phyloP scores from a whole-genome alignment of 30 jellyfish, hydroid and myxozoan genomes.

The Aurelia coerulea region DNA sequence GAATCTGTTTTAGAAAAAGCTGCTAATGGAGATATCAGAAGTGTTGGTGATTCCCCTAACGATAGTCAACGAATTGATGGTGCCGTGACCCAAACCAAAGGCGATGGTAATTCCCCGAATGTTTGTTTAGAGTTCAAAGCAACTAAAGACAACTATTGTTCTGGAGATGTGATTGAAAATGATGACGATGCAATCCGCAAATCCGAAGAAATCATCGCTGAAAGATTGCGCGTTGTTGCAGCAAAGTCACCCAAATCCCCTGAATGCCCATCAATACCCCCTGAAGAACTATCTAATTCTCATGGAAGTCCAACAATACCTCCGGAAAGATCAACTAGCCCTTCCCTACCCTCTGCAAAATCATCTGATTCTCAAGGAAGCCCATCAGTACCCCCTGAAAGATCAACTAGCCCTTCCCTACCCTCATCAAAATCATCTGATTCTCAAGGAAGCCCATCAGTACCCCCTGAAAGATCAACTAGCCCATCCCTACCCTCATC shows the following conservation, averaged over 20 bases:
- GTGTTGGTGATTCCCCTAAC: neutral
- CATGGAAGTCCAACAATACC: neutral
- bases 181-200: constrained; percentile 9
- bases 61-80: neutral
- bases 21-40: neutral
- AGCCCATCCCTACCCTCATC: too few species aligned
- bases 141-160: neutral
- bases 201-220: constrained; percentile 19
- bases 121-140: neutral
- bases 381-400: too few species aligned
- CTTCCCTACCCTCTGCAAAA: too few species aligned
- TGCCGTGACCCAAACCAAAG: neutral
- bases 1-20: neutral
- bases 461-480: too few species aligned
- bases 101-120: neutral
- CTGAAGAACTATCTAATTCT: neutral
- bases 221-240: constrained; percentile 36
- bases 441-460: too few species aligned
- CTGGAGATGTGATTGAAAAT: neutral
- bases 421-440: too few species aligned
- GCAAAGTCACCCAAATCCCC: neutral
- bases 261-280: neutral
- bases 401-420: too few species aligned
- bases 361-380: too few species aligned
- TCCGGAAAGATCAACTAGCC: too few species aligned